Evolutionary conservation across 2,888 invertebrate genomes (phyloP).

Genomic region (Chalcosyrphus nemorum): DNA sequence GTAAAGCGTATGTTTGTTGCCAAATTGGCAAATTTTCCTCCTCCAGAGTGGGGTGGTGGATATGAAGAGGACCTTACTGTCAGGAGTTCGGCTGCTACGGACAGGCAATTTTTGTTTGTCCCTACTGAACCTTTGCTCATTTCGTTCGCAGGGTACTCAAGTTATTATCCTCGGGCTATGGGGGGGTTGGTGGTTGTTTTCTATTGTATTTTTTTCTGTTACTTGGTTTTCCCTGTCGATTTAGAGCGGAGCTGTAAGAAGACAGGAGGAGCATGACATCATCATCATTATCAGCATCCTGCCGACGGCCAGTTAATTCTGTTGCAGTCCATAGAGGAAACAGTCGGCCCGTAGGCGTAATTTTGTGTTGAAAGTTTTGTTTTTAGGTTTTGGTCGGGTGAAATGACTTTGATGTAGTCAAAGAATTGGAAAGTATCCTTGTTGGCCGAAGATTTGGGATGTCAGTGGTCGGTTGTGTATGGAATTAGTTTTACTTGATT

Average conservation of each 20-base stretch:
- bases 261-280: constrained; percentile 3
- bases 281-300: constrained; percentile 49
- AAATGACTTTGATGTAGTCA: constrained; percentile 35
- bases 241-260: background rate
- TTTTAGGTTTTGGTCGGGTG: constrained; percentile 4
- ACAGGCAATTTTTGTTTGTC: constrained; percentile 26
- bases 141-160: constrained; percentile 33
- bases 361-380: constrained; percentile 50
- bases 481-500: constrained; percentile 46
- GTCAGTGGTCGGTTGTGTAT: constrained; percentile 17
- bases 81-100: background rate
- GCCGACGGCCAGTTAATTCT: constrained; percentile 55
- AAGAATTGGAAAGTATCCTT: constrained; percentile 17
- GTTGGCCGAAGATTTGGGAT: background rate
- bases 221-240: background rate
- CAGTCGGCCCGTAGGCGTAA: constrained; percentile 33
- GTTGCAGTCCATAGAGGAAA: constrained; percentile 35
- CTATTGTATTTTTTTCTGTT: background rate
- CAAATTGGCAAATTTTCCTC: constrained; percentile 65
- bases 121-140: constrained; percentile 5
- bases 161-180: constrained; percentile 51
- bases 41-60: constrained; percentile 1
- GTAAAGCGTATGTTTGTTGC: constrained; percentile 57
- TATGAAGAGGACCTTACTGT: background rate
- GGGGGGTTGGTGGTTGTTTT: constrained; percentile 3